Base-by-base conservation (phyloP, 2,888 invertebrate genomes). In the Tanaodytes sp. region DNA sequence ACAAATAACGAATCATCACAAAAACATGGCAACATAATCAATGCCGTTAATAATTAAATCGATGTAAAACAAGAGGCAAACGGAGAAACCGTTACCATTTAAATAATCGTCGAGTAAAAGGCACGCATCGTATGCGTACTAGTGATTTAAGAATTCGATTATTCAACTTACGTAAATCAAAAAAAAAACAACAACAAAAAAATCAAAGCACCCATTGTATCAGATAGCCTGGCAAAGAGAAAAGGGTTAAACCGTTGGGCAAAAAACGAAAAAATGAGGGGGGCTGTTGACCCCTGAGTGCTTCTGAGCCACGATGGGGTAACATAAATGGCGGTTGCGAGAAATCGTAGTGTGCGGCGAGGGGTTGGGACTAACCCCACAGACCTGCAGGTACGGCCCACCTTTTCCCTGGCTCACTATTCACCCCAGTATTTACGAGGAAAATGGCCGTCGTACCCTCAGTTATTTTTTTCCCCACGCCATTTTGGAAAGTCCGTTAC, bases 361-460 rank as follows among this genome's bases (percentile, higher is more conserved):
- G 58, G 65, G 58, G 58, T 52, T 58, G 65, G 65, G 57, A 58
- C 65, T 58, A 65, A 65, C 65, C 65, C 58, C 58, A 65, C 23
- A 33, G 65, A 39, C 37, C 23, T n/a, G 51, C 9, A 57, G 39
- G 51, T 52, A 65, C 65, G 58, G 58, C 57, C 64, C 57, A 31
- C 57, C 51, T 43, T 8, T 55, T 33, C 27, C n/a, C 23, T 23
- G 23, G 5, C 51, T 23, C 37, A 45, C 20, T 11, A 31, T 46
- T 58, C 40, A 65, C 58, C 58, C 65, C 18, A 14, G 16, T n/a
- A 20, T 37, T 40, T 48, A 19, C 43, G 19, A n/a, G 9, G 40
- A 65, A 65, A 65, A 65, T 65, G 65, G 65, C 58, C 40, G 64
- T 15, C 36, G 51, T 51, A 45, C 61, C 61, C 61, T 40, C 31